Evolutionary conservation across 2,888 invertebrate genomes (phyloP).

Genomic region (Pachliopta kotzebuea): DNA sequence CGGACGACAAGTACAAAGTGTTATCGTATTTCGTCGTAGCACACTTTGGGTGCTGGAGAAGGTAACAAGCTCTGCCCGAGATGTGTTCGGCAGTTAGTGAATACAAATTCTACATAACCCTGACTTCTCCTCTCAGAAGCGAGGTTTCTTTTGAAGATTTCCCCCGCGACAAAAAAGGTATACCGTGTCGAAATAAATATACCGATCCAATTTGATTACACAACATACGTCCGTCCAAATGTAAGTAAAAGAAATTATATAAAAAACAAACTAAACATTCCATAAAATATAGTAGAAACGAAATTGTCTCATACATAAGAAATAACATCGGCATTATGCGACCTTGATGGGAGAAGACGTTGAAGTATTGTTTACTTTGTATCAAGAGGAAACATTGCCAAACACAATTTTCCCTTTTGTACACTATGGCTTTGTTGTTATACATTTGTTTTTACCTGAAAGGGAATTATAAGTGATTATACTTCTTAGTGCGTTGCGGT

Average conservation of each 20-base stretch:
- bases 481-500: neutral
- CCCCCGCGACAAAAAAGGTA: too few species aligned
- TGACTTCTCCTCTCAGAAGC: too few species aligned
- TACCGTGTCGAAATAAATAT: neutral
- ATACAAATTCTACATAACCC: too few species aligned
- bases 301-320: slow-evolving; percentile 24
- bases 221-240: neutral
- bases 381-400: slow-evolving; percentile 13
- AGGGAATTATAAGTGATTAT: slow-evolving; percentile 21
- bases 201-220: neutral
- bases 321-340: slow-evolving; percentile 18
- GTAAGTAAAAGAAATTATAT: slow-evolving; percentile 1
- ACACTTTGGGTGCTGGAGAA: too few species aligned
- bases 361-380: slow-evolving; percentile 24
- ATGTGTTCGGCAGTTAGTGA: too few species aligned
- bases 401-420: slow-evolving; percentile 23
- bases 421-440: slow-evolving; percentile 19
- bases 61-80: too few species aligned
- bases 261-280: slow-evolving; percentile 12
- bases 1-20: too few species aligned
- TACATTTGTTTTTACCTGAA: slow-evolving; percentile 13
- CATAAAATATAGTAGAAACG: slow-evolving; percentile 21
- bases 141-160: too few species aligned
- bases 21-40: too few species aligned
- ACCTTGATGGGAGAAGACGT: slow-evolving; percentile 16